phyloP scores from a whole-genome alignment of 2,888 invertebrate species.

The Andrena camellia region DNA sequence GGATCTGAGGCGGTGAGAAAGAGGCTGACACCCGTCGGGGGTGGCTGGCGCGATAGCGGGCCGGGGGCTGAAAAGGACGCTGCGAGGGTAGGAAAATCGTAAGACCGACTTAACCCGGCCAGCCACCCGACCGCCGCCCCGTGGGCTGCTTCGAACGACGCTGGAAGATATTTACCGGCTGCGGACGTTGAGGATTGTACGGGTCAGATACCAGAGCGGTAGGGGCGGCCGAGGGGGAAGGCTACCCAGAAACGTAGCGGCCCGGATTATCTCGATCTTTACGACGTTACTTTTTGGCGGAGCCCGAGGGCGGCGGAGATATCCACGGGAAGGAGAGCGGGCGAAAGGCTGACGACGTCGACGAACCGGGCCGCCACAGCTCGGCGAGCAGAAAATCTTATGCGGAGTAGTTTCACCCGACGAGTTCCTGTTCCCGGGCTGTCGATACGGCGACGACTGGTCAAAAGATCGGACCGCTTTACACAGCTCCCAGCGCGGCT shows the following conservation, averaged over 20 bases:
- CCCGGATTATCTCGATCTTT: constrained; percentile 76
- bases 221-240: constrained; percentile 59
- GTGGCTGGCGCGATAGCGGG: constrained; percentile 34
- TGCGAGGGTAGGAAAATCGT: constrained; percentile 38
- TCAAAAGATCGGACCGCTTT: constrained; percentile 12
- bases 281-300: constrained; percentile 73
- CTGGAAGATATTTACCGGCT: constrained; percentile 70
- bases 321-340: constrained; percentile 11
- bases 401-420: constrained; percentile 17
- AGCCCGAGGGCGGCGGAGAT: constrained; percentile 50
- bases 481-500: background rate
- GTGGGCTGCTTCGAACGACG: constrained; percentile 53
- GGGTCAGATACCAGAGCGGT: constrained; percentile 56
- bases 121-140: constrained; percentile 3
- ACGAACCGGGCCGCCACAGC: constrained; percentile 3
- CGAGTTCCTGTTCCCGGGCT: constrained; percentile 30
- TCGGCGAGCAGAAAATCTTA: constrained; percentile 45
- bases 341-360: constrained; percentile 36
- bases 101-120: constrained; percentile 53
- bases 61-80: constrained; percentile 31
- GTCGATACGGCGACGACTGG: constrained; percentile 26
- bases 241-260: constrained; percentile 66
- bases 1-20: constrained; percentile 7
- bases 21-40: background rate
- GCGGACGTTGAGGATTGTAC: constrained; percentile 67